phyloP scores from a whole-genome alignment of 1,140 invertebrate species.

The Mesaphorura yosii region DNA sequence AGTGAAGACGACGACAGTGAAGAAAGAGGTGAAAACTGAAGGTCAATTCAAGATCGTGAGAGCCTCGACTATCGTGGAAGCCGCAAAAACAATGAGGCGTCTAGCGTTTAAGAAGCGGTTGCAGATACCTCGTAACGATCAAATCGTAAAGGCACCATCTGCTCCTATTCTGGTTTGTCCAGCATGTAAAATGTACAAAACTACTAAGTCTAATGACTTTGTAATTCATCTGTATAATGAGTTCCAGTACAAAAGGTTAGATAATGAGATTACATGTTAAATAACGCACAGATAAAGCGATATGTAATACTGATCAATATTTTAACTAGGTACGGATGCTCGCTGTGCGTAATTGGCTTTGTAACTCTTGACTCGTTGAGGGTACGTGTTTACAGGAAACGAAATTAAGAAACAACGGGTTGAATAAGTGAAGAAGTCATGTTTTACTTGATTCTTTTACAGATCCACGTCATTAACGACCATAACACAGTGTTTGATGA shows the following conservation, averaged over 20 bases:
- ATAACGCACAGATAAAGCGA: neutral
- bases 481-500: constrained; percentile 7
- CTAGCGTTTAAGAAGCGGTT: no score
- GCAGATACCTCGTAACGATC: no score
- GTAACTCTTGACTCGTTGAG: constrained; percentile 19
- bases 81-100: no score
- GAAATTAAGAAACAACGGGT: no score
- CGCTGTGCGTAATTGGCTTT: constrained; percentile 9
- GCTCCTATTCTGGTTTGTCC: constrained; percentile 41
- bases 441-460: no score
- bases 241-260: constrained; percentile 40
- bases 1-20: neutral
- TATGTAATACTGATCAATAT: neutral
- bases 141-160: constrained; percentile 35
- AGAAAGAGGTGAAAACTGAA: no score
- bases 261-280: neutral
- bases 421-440: no score
- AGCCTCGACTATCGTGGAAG: no score
- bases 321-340: constrained; percentile 17
- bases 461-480: constrained; percentile 20
- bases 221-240: constrained; percentile 46
- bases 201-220: constrained; percentile 42
- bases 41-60: no score
- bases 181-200: constrained; percentile 42
- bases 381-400: no score